phyloP scores from a whole-genome alignment of 1,140 invertebrate genomes.

The Leptopilina clavipes region DNA sequence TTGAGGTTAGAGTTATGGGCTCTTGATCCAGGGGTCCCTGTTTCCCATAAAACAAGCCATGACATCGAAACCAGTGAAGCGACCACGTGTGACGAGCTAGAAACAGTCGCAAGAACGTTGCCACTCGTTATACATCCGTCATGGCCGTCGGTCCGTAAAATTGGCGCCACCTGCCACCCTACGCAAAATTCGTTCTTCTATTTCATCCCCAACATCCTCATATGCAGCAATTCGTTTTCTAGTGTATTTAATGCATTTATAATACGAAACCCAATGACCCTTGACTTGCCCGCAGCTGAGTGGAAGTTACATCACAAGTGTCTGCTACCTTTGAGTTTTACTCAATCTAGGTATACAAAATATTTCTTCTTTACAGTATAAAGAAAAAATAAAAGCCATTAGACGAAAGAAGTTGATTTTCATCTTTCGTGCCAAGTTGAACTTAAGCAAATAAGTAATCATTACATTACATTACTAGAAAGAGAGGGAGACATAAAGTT shows the following conservation, averaged over 20 bases:
- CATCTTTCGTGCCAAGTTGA: constrained; percentile 23
- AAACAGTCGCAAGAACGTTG: constrained; percentile 38
- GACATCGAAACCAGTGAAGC: constrained; percentile 58
- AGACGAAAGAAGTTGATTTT: background rate
- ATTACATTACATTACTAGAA: constrained; percentile 67
- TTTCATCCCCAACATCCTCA: constrained; percentile 47
- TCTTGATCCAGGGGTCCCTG: background rate
- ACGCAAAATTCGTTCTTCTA: constrained; percentile 47
- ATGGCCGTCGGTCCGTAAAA: constrained; percentile 74
- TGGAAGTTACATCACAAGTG: constrained; percentile 53
- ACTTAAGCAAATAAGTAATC: constrained; percentile 69
- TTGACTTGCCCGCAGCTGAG: constrained; percentile 57
- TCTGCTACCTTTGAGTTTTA: background rate
- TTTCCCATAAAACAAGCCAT: constrained; percentile 60
- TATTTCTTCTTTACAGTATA: background rate
- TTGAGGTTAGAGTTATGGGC: background rate
- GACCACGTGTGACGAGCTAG: constrained; percentile 45
- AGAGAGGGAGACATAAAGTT: constrained; percentile 42
- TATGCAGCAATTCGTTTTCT: constrained; percentile 59
- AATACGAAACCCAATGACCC: constrained; percentile 70
- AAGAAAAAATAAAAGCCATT: too few relatives aligned
- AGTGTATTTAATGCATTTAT: constrained; percentile 72
- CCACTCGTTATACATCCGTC: constrained; percentile 68
- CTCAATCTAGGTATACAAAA: background rate
- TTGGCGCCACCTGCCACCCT: constrained; percentile 75